These are phyloP conservation scores for Zosterops japonicus DNA, from an alignment of 2,113 vertebrate genomes.

Conservation along the genomic window DNA sequence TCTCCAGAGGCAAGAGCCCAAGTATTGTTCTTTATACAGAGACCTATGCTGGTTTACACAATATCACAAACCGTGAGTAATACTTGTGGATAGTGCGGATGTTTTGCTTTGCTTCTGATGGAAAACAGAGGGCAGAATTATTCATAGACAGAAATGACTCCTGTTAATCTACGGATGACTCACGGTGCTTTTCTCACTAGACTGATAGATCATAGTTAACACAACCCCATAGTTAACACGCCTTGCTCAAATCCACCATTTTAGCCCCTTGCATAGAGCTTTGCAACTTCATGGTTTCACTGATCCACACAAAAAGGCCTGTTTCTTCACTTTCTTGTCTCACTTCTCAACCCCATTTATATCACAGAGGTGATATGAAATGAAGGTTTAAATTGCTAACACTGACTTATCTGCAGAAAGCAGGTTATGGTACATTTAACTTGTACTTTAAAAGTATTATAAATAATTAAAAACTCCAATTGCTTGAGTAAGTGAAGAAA, in stretches of 20 bases:
- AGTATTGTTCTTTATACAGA: background rate
- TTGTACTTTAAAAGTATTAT: background rate
- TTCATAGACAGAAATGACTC: background rate
- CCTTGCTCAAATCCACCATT: background rate
- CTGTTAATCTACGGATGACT: background rate
- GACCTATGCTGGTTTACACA: background rate
- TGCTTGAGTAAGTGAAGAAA: background rate
- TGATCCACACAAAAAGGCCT: background rate
- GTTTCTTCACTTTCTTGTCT: background rate
- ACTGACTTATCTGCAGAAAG: background rate
- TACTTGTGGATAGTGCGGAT: background rate
- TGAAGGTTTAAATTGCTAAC: background rate
- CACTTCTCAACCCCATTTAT: background rate
- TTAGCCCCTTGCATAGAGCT: background rate
- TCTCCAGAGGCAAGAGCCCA: background rate
- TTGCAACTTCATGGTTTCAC: background rate
- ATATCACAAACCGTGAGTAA: background rate
- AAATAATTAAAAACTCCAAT: constrained; percentile 21
- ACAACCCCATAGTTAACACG: background rate
- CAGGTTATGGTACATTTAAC: background rate
- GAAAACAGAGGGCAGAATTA: background rate
- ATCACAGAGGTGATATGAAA: background rate
- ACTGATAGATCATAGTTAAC: background rate
- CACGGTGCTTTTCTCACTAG: background rate
- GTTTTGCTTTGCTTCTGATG: background rate